Conservation (phyloP, 2,797 vertebrate genomes). For the Chiloscyllium punctatum region DNA sequence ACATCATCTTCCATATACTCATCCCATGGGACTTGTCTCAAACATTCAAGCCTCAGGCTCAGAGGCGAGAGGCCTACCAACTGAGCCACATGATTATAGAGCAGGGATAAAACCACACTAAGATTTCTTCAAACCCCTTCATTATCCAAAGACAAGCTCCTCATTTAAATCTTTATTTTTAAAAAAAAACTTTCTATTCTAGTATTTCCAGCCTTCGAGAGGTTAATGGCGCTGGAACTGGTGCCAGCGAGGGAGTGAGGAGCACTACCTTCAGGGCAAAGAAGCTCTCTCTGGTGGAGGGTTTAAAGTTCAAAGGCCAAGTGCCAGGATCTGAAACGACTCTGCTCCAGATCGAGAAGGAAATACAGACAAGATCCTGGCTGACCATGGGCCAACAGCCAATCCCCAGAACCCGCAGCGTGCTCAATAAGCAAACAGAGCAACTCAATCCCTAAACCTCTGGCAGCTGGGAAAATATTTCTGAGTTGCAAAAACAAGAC, state of each 20-base stretch:
- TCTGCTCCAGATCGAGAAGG: neutral
- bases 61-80: neutral
- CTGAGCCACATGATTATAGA: neutral
- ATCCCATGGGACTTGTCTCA: no score
- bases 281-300: neutral
- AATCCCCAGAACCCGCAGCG: neutral
- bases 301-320: neutral
- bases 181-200: neutral
- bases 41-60: neutral
- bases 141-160: neutral
- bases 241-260: neutral
- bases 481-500: neutral
- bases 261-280: no score
- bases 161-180: slow-evolving; percentile 4
- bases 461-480: neutral
- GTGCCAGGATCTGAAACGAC: neutral
- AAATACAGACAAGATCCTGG: neutral
- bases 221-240: neutral
- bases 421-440: neutral
- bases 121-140: neutral
- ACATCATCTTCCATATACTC: neutral
- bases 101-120: neutral
- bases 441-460: neutral
- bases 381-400: neutral
- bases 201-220: neutral